Percentiles rank a stretch among this genome's conserved stretches.
These are phyloP conservation scores for Drosophila triauraria DNA, from an alignment of 1,140 invertebrate species.

Conservation along the genomic window DNA sequence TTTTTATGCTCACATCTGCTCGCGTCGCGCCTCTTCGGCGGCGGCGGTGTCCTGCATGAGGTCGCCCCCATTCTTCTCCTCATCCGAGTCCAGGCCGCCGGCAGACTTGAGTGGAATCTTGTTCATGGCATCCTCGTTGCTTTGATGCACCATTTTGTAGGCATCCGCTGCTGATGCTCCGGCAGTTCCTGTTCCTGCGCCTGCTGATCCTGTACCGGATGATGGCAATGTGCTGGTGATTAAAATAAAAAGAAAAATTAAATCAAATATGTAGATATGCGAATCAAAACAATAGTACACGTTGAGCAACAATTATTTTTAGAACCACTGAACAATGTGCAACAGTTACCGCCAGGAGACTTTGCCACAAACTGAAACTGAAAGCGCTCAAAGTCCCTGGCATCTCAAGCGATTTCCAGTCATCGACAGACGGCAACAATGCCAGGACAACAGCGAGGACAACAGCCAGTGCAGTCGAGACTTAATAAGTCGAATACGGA, in stretches of 20 bases:
- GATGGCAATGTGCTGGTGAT: conserved; percentile 14
- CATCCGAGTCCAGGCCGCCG: conserved; percentile 70
- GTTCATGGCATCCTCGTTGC: conserved; percentile 81
- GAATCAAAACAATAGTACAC: conserved; percentile 2
- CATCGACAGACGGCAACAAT: conserved; percentile 17
- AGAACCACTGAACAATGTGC: conserved; percentile 32
- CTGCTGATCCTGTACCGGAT: conserved; percentile 30
- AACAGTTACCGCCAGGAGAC: conserved; percentile 63
- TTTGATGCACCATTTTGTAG: conserved; percentile 82
- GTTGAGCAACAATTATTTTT: conserved; percentile 5
- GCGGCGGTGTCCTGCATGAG: conserved; percentile 77
- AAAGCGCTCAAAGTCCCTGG: conserved; percentile 4
- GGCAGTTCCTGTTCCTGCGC: conserved; percentile 37
- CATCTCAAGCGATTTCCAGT: conserved; percentile 17
- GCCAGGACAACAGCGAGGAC: conserved; percentile 1
- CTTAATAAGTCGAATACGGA: too few species aligned
- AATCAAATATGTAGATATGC: not conserved
- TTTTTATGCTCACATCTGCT: conserved; percentile 71
- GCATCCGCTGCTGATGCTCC: conserved; percentile 67
- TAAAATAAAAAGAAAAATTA: not conserved
- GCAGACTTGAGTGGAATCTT: conserved; percentile 82
- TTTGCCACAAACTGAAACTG: conserved; percentile 48
- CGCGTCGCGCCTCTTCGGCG: conserved; percentile 79
- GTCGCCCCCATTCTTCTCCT: conserved; percentile 81
- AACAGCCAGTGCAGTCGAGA: not conserved